phyloP scores from a whole-genome alignment of 2,113 vertebrate species.

The Egretta garzetta region DNA sequence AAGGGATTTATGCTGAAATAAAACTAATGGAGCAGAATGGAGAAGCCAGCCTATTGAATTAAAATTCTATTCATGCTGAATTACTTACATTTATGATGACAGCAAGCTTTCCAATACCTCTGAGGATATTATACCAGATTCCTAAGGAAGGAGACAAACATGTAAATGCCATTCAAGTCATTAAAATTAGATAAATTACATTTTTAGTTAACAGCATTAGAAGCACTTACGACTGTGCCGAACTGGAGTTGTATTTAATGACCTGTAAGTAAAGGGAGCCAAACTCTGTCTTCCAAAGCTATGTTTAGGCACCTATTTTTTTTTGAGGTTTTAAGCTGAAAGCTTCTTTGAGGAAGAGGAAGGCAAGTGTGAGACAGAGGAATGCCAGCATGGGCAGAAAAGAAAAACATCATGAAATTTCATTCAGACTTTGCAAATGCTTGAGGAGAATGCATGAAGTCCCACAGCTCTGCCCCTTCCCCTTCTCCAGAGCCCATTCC shows the following conservation, averaged over 20 bases:
- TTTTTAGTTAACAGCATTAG: background rate
- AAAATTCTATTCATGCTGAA: background rate
- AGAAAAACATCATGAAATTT: background rate
- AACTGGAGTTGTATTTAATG: background rate
- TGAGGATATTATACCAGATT: slow-evolving; percentile 97
- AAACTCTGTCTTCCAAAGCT: background rate
- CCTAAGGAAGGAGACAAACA: slow-evolving; percentile 74
- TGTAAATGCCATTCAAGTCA: background rate
- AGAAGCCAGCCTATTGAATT: background rate
- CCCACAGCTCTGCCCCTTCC: background rate
- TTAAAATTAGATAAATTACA: background rate
- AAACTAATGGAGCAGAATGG: slow-evolving; percentile 20
- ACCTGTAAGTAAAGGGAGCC: background rate
- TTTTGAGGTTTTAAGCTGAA: background rate
- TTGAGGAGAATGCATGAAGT: background rate
- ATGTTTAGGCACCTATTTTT: background rate
- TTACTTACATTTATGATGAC: slow-evolving; percentile 97
- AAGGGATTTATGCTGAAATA: background rate
- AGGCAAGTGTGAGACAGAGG: background rate
- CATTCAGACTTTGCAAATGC: background rate
- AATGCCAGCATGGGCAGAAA: background rate
- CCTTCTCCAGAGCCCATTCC: background rate
- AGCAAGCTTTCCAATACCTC: slow-evolving; percentile 93
- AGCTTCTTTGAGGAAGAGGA: background rate
- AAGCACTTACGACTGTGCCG: background rate